phyloP scores from a whole-genome alignment of 1,140 invertebrate species.

The Halesus radiatus region DNA sequence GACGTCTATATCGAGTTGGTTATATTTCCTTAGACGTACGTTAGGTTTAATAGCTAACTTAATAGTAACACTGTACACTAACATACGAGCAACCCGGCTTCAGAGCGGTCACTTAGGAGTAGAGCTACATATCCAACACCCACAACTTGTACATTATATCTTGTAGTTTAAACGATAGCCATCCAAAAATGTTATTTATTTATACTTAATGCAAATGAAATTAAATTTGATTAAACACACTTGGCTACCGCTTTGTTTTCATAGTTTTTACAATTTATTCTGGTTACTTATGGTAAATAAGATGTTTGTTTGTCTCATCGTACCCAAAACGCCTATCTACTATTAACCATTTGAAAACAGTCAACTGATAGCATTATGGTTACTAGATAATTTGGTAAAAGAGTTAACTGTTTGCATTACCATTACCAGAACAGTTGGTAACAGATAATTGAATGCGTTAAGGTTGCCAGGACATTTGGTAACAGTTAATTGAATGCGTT shows the following conservation, averaged over 20 bases:
- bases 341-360: too few species aligned
- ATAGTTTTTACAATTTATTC: too few species aligned
- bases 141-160: conserved; percentile 1
- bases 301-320: too few species aligned
- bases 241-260: not conserved
- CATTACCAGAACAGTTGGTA: too few species aligned
- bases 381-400: too few species aligned
- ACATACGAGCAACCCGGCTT: not conserved
- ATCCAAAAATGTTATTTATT: not conserved
- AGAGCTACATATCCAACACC: not conserved
- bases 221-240: conserved; percentile 6
- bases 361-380: too few species aligned
- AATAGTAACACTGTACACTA: not conserved
- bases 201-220: not conserved
- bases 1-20: not conserved
- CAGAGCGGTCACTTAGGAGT: not conserved
- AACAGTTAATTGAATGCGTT: too few species aligned
- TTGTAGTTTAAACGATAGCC: not conserved
- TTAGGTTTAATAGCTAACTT: conserved; percentile 15
- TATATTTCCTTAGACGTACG: conserved; percentile 23
- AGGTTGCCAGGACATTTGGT: too few species aligned
- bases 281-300: too few species aligned
- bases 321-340: too few species aligned
- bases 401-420: too few species aligned
- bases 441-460: too few species aligned